Base-by-base conservation (phyloP, 2,888 invertebrate species). In the Diarsia brunnea region DNA sequence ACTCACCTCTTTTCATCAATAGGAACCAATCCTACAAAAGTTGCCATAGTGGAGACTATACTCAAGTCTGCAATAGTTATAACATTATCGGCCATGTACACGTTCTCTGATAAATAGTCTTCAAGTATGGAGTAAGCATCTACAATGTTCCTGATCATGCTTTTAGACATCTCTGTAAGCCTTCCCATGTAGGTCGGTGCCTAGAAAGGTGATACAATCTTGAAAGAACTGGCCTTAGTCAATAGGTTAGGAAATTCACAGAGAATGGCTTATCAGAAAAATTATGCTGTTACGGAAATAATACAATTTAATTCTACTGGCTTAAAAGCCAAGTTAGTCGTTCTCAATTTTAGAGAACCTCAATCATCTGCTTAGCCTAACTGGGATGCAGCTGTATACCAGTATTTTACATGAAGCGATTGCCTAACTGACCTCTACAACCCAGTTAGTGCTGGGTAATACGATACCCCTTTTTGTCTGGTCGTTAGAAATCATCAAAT, bases 31-130 rank as follows among this genome's bases (percentile, higher is more conserved):
- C 95, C 95, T 77, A 92, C 85, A 43, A 96, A 80, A 7, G 93
- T 86, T 1, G 92, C 91, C 21, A 94, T 88, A 0, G 95, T 95
- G 0, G 94, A 89, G 1, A 94, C 85, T 11, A 94, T 90, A 71
- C 95, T 93, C 4, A 95, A 80, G 71, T 96, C 96, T 0, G 96
- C 96, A 5, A 96, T 77, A 0, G 96, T 96, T 64, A 95, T 88
- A 0, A 85, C 88, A 63, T 94, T 89, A 60, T 91, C 94, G 0
- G 95, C 95, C 68, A 96, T 83, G 73, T 92, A 96, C 38, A 85
- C 69, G 0, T 90, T 91, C 24, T 94, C 88, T 0, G 91, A 87
- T 51, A 96, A 88, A 84, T 95, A 95, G 0, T 89, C 90, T 82
- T 96, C 95, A 1, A 95, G 89, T 71, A 91, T 94, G 21, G 88